phyloP scores from a whole-genome alignment of 1,140 invertebrate species.

The Drosophila willistoni region DNA sequence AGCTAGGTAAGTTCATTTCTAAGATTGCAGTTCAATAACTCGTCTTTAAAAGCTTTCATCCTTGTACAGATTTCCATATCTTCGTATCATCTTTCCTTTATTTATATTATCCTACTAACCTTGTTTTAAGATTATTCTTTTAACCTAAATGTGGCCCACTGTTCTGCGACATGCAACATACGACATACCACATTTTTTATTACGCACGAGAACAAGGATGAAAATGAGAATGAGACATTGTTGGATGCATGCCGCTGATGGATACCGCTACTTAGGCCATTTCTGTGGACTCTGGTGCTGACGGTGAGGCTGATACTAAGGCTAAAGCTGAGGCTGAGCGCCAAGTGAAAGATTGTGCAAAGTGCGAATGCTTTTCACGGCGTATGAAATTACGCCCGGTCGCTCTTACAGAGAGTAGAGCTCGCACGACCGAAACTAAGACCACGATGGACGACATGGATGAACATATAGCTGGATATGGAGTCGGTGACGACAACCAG shows the following conservation, averaged over 20 bases:
- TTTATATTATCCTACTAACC: background rate
- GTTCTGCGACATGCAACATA: constrained; percentile 24
- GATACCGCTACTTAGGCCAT: constrained; percentile 69
- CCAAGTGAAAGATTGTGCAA: constrained; percentile 62
- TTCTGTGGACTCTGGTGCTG: constrained; percentile 9
- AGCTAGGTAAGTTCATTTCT: too few relatives aligned
- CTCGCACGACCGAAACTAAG: background rate
- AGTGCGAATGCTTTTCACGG: constrained; percentile 66
- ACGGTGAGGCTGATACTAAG: too few relatives aligned
- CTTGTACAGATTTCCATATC: background rate
- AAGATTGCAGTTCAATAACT: background rate
- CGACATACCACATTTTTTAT: constrained; percentile 49
- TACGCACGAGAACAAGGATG: constrained; percentile 47
- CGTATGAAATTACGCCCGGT: constrained; percentile 62
- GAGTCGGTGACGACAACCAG: background rate
- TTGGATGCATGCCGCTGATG: constrained; percentile 62
- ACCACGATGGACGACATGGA: background rate
- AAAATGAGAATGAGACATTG: constrained; percentile 48
- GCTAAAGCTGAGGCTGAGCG: constrained; percentile 14
- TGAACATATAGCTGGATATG: constrained; percentile 4
- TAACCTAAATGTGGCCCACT: constrained; percentile 32
- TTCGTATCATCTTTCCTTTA: background rate
- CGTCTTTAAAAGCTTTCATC: background rate
- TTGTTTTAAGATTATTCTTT: background rate
- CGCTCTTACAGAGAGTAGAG: background rate